Evolutionary conservation across 2,113 vertebrate genomes (phyloP), one percentile per base, ranked within the genome.

Genomic region (Notechis scutatus): DNA sequence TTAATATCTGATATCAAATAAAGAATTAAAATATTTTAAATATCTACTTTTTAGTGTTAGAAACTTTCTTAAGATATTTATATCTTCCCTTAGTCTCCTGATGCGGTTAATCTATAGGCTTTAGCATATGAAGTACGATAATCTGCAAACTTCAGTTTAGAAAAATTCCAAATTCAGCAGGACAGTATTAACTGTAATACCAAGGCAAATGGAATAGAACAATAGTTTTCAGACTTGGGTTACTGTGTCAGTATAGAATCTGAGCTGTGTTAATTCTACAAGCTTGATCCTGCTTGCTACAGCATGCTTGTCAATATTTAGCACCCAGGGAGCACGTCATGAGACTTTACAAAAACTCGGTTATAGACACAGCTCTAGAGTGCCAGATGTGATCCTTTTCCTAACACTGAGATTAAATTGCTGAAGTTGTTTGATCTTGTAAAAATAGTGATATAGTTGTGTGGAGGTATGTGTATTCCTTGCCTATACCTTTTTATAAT

Each of bases 221-320:
- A 97, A 97, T 93, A 94, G 95, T 96, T 96, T 97, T 96, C 95
- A 96, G 96, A 93, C 74, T 94, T 96, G 91, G 97, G 96, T 97
- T 98, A 96, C 86, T 94, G 93, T 97, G 96, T 97, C 97, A 97
- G 59, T 74, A 88, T 91, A 95, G 92, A 96, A 96, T 95, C 95
- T 94, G 97, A 97, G 96, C 96, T 96, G 94, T 95, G 94, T 95
- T 98, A 98, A 97, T 97, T 97, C 96, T 96, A 94, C 97, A 97
- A 97, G 97, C 97, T 97, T 97, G 96, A 97, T 97, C 97, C 97
- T 95, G 97, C 97, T 98, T 97, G 97, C 97, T 95, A 94, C 96
- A 96, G 96, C 98, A 97, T 97, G 97, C 96, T 97, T 97, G 97
- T 98, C 98, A 98, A 98, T 98, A 98, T 97, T 97, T 94, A 97